phyloP scores from a whole-genome alignment of 1,140 invertebrate genomes.

The Doryteuthis pealeii region DNA sequence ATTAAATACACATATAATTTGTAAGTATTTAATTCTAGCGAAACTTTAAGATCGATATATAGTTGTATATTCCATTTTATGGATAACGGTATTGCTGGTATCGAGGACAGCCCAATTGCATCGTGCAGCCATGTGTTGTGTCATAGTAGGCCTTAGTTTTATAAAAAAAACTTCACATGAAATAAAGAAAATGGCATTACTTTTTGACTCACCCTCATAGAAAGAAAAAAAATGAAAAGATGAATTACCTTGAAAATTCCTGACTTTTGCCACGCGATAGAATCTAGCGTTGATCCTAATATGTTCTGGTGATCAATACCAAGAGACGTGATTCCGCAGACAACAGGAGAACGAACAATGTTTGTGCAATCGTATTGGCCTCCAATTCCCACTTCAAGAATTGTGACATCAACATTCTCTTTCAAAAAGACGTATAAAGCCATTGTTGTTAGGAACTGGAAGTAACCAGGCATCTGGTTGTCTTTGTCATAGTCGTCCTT shows the following conservation, averaged over 20 bases:
- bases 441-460: conserved; percentile 90
- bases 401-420: conserved; percentile 84
- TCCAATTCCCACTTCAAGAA: conserved; percentile 97
- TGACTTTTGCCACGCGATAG: conserved; percentile 93
- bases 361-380: conserved; percentile 95
- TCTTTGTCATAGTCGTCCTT: conserved; percentile 26
- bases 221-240: background rate
- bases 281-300: conserved; percentile 79
- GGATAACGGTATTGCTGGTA: too few species aligned
- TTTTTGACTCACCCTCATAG: background rate
- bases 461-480: conserved; percentile 83
- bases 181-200: too few species aligned
- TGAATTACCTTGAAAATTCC: conserved; percentile 84
- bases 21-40: too few species aligned
- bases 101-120: too few species aligned
- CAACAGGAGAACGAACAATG: conserved; percentile 73
- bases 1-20: too few species aligned
- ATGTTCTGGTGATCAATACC: conserved; percentile 83
- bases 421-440: conserved; percentile 87
- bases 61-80: too few species aligned
- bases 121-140: too few species aligned
- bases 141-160: too few species aligned
- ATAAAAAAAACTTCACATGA: too few species aligned
- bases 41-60: too few species aligned
- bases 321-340: conserved; percentile 85